Evolutionary conservation across 2,113 vertebrate species (phyloP), one percentile per base, ranked within the genome.

Genomic region (Pungitius pungitius): DNA sequence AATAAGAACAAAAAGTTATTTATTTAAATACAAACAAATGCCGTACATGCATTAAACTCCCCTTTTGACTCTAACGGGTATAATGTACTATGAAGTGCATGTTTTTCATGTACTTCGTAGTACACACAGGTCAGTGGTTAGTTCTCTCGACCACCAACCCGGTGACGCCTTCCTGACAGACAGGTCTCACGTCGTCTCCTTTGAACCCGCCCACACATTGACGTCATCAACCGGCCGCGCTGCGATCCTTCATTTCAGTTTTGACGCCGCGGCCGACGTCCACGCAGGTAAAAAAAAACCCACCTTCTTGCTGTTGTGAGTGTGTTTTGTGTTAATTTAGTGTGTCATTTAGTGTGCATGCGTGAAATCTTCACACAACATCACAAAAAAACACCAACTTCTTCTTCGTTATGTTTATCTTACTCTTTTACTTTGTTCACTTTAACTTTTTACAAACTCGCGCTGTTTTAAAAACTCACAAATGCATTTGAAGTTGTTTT

Each of bases 91-190:
- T 1, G 8, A 20, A 8, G 43, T 64, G 2, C 13, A 8, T 45
- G 45, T 30, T 30, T 30, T 3, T 30, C 30, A 30, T 30, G 30
- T 2, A 3, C 30, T 30, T 30, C 30, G 10, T n/a, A 9, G 7
- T 20, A 8, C 33, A 35, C 33, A 35, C 3, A 0, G 20, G 18
- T 35, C 33, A 35, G 33, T 18, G 27, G 15, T 20, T 35, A 49
- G 59, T 12, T 27, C 42, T 70, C 27, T 60, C 1, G 37, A 26
- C 43, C 1, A 22, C 4, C 26, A 52, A 20, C 43, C 35, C 12
- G 22, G 12, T 15, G 7, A 6, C 27, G 0, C 75, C 73, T 92
- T 92, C 91, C 90, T 92, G 85, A 58, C 54, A 69, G 51, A 55
- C 30, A 12, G 26, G 37, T 33, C n/a, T 17, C 42, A 43, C 42